These are phyloP conservation scores for Aleadryas rufinucha DNA, from an alignment of 2,113 vertebrate genomes.

Conservation along the genomic window DNA sequence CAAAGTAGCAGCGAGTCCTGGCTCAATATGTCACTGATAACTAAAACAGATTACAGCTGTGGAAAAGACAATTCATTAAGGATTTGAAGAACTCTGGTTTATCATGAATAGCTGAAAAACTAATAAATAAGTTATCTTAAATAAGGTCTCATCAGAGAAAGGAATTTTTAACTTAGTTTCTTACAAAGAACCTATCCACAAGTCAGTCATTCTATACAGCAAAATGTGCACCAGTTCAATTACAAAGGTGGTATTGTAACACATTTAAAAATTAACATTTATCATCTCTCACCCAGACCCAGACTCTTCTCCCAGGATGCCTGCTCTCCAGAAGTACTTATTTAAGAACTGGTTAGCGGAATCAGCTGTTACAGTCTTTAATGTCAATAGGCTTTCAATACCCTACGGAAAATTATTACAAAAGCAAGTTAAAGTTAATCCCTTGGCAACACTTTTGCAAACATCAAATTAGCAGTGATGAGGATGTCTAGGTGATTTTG, in stretches of 20 bases:
- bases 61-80: neutral
- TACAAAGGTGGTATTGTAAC: neutral
- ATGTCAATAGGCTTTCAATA: neutral
- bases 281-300: neutral
- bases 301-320: neutral
- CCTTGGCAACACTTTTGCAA: neutral
- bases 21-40: neutral
- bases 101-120: neutral
- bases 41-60: slow-evolving; percentile 12
- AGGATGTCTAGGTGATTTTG: neutral
- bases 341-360: neutral
- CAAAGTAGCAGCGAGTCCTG: neutral
- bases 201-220: neutral
- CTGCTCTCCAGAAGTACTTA: neutral
- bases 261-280: neutral
- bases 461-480: neutral
- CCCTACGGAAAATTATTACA: neutral
- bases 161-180: neutral
- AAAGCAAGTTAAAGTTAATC: neutral
- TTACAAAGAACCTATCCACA: neutral
- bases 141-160: neutral
- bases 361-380: neutral
- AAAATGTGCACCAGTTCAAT: neutral
- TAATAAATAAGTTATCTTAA: slow-evolving; percentile 4
- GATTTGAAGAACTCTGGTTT: neutral